A percentile compares a stretch with the other conserved stretches of the same genome.
Conservation (phyloP, 2,888 invertebrate genomes). For the Andrena trimmerana region DNA sequence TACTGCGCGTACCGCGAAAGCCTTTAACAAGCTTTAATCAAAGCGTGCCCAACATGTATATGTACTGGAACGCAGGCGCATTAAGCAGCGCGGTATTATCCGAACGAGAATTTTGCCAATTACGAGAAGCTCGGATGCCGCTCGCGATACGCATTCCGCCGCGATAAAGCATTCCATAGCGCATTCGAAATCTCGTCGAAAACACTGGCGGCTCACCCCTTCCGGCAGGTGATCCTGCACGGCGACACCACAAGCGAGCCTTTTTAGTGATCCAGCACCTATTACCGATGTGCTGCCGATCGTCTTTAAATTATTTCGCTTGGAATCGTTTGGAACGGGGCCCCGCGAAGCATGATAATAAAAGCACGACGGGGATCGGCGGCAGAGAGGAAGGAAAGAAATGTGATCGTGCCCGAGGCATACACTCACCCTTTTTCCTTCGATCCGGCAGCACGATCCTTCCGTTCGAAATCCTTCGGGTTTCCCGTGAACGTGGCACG, state of each 20-base stretch:
- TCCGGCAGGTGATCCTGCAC: slow-evolving; percentile 58
- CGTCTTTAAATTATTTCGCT: neutral
- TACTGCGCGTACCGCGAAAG: neutral
- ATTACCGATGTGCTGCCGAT: neutral
- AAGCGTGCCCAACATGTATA: slow-evolving; percentile 12
- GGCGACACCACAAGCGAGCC: slow-evolving; percentile 11
- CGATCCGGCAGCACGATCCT: slow-evolving; percentile 58
- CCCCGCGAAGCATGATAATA: neutral
- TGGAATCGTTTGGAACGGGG: neutral
- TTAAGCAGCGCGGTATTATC: slow-evolving; percentile 61
- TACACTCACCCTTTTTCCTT: slow-evolving; percentile 74
- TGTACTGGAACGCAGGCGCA: slow-evolving; percentile 60
- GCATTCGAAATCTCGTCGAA: slow-evolving; percentile 31
- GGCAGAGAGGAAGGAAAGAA: slow-evolving; percentile 42
- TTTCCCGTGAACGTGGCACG: slow-evolving; percentile 1
- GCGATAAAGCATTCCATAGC: neutral
- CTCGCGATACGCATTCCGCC: neutral
- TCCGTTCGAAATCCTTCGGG: slow-evolving; percentile 27
- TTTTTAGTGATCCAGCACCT: neutral
- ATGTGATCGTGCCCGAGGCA: slow-evolving; percentile 11
- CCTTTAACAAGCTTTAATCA: slow-evolving; percentile 16
- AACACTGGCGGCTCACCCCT: slow-evolving; percentile 38
- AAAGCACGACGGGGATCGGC: neutral
- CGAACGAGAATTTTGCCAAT: slow-evolving; percentile 30
- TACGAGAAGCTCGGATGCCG: neutral